Conservation (phyloP, 2,888 invertebrate genomes). For the Crossocerus cetratus region DNA sequence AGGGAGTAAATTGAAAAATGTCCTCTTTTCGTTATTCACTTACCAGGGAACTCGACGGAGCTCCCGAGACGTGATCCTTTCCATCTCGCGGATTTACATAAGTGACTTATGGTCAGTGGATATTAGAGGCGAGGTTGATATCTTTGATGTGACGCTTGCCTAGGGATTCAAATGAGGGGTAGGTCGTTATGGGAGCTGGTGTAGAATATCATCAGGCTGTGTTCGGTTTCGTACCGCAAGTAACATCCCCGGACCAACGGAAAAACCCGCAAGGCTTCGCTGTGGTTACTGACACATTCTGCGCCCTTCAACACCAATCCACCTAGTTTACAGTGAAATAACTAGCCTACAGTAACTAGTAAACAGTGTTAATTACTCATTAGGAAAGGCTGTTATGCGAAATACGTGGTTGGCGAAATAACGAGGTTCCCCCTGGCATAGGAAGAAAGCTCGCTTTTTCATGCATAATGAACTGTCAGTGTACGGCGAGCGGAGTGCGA, state of each 20-base stretch:
- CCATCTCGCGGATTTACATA: constrained; percentile 66
- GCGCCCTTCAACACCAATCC: too few species aligned
- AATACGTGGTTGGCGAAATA: too few species aligned
- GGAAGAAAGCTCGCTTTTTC: constrained; percentile 47
- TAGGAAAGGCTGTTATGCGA: too few species aligned
- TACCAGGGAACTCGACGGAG: constrained; percentile 37
- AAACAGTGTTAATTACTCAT: too few species aligned
- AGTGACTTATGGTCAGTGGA: constrained; percentile 70
- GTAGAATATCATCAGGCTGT: constrained; percentile 60
- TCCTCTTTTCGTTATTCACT: too few species aligned
- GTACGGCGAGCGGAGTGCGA: constrained; percentile 22
- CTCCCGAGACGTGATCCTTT: constrained; percentile 53
- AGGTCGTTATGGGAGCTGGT: constrained; percentile 53
- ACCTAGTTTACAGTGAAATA: too few species aligned
- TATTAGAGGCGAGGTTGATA: constrained; percentile 59
- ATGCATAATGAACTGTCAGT: constrained; percentile 58
- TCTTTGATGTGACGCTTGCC: constrained; percentile 68
- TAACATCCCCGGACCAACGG: neutral
- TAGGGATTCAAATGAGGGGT: constrained; percentile 63
- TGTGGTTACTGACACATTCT: too few species aligned
- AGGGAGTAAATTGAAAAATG: too few species aligned
- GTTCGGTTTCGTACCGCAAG: constrained; percentile 52
- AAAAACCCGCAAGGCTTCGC: constrained; percentile 9
- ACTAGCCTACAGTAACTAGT: too few species aligned
- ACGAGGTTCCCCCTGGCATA: constrained; percentile 15